Conservation (phyloP, 2,113 vertebrate species). For the Falco punctatus region DNA sequence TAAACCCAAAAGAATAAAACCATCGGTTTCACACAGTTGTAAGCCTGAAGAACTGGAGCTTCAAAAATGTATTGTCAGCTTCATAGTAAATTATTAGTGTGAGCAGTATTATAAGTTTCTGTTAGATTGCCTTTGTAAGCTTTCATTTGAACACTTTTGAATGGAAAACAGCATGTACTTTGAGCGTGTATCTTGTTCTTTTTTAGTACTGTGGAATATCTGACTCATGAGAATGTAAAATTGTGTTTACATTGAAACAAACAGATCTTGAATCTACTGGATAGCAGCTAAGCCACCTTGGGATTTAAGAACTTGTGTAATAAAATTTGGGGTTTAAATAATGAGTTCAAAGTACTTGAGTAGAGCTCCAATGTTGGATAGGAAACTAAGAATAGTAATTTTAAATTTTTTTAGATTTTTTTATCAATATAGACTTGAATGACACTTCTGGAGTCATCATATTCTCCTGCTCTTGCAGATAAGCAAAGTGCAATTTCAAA, state of each 20-base stretch:
- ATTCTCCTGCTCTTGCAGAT: background rate
- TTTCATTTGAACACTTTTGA: background rate
- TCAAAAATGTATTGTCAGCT: conserved; percentile 13
- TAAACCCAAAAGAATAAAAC: background rate
- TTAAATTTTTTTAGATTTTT: background rate
- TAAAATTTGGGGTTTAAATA: background rate
- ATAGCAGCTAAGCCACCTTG: background rate
- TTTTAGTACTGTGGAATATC: background rate
- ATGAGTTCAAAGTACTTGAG: background rate
- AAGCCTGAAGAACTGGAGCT: background rate
- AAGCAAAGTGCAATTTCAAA: background rate
- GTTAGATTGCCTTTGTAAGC: background rate
- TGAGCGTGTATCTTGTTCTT: background rate
- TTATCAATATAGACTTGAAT: background rate
- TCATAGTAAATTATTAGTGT: conserved; percentile 14
- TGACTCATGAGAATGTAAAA: background rate
- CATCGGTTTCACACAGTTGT: background rate
- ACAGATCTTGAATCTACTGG: background rate
- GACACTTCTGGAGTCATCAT: background rate
- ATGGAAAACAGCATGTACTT: conserved; percentile 1
- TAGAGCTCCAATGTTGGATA: background rate
- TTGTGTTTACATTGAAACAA: background rate
- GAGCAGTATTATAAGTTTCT: background rate
- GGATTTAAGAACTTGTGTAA: background rate
- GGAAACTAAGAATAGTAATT: background rate